Evolutionary conservation across 2,113 vertebrate species (phyloP), one percentile per base, ranked within the genome.

Genomic region (Menura novaehollandiae): DNA sequence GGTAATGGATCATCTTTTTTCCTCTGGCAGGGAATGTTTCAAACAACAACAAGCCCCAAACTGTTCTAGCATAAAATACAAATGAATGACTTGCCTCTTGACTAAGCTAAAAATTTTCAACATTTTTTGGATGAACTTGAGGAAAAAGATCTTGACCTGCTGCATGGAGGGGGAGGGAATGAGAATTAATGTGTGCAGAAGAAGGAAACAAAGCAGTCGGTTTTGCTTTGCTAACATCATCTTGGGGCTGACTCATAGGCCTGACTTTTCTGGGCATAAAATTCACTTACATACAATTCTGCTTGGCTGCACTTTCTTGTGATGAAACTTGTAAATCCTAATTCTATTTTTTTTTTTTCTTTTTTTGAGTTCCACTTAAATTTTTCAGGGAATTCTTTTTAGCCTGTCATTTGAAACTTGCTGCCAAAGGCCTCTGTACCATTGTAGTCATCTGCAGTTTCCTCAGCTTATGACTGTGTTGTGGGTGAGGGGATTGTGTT

Each of bases 181-280:
- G 23, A n/a, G 89, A 24, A 49, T 55, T 44, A 76, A 27, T 12
- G 44, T 75, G 55, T 56, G 81, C 53, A 16, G 71, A 13, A 46
- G 60, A 1, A 46, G 58, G 88, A 58, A 79, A 96, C 94, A 95
- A 95, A 92, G 90, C 88, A 62, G 52, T 75, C 58, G 16, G 63
- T 68, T 90, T 41, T 95, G 91, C 94, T 93, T 89, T 88, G 85
- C 88, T 71, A n/a, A 82, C 91, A 94, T 95, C 86, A 22, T 85
- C 68, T 44, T 15, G 55, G 44, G 94, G 81, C 78, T 95, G 95
- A 95, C 78, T 96, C 88, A 91, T 11, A 62, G 75, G 72, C 58
- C 75, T 96, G 78, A 37, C 88, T 96, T 88, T 71, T 94, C 88
- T 91, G 82, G 52, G 90, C 86, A 49, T 44, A 74, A 87, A 87